Evolutionary conservation across 2,888 invertebrate genomes (phyloP).

Genomic region (Aelia acuminata): DNA sequence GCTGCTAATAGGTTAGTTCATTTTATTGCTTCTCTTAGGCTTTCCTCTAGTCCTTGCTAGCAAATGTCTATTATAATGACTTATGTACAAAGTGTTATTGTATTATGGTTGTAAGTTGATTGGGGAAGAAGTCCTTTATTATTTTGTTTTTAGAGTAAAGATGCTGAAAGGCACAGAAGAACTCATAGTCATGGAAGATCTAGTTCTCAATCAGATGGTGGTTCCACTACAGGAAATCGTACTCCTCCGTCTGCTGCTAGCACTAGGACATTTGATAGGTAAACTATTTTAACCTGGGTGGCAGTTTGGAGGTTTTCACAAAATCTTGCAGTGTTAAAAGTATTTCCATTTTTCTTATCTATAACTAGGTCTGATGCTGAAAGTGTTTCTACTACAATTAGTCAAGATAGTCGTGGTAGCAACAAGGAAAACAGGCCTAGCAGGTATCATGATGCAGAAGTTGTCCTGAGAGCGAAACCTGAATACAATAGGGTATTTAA

Average conservation of each 20-base stretch:
- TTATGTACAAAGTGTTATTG: neutral
- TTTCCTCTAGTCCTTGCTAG: neutral
- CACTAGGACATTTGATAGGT: conserved; percentile 67
- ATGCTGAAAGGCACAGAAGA: conserved; percentile 61
- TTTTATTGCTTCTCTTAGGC: neutral
- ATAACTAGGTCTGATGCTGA: conserved; percentile 83
- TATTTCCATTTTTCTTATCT: conserved; percentile 63
- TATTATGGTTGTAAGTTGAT: neutral
- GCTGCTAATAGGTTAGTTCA: neutral
- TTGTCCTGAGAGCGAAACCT: conserved; percentile 79
- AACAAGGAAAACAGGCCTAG: conserved; percentile 72
- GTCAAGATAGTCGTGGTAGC: conserved; percentile 81
- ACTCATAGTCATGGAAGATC: conserved; percentile 62
- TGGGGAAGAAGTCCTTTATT: conserved; percentile 27
- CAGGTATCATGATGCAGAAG: conserved; percentile 74
- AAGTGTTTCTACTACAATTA: conserved; percentile 83
- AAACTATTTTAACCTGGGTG: conserved; percentile 36
- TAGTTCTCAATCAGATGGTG: conserved; percentile 69
- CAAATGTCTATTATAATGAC: neutral
- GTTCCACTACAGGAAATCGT: conserved; percentile 66
- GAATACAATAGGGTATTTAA: conserved; percentile 69
- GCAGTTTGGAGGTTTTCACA: neutral
- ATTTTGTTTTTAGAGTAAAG: conserved; percentile 41
- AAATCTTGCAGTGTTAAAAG: conserved; percentile 14
- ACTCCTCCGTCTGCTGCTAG: conserved; percentile 67